Evolutionary conservation across 2,113 vertebrate genomes (phyloP).

Genomic region (Hippocampus guttulatus): DNA sequence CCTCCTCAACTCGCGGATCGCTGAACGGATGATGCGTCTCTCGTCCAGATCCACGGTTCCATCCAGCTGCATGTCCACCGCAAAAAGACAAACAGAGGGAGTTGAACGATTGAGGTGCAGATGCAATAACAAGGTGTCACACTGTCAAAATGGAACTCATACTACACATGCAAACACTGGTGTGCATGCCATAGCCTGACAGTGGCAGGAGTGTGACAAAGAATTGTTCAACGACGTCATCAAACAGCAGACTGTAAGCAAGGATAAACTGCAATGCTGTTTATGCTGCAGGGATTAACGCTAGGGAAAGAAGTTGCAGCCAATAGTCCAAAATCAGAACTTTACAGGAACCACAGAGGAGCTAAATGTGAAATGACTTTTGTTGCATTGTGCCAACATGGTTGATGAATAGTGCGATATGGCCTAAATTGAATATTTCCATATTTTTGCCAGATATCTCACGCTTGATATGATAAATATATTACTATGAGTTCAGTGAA

Average conservation of each 20-base stretch:
- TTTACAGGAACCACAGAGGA: neutral
- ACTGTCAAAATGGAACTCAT: neutral
- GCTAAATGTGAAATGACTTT: neutral
- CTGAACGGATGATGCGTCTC: constrained; percentile 85
- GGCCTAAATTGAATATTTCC: too few species aligned
- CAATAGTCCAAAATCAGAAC: too few species aligned
- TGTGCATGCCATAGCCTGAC: neutral
- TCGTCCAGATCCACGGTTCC: constrained; percentile 85
- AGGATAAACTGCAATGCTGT: too few species aligned
- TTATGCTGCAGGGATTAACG: too few species aligned
- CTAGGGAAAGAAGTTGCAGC: too few species aligned
- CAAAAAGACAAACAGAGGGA: constrained; percentile 14
- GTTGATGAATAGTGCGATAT: neutral
- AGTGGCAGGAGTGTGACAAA: too few species aligned
- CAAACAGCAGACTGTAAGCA: too few species aligned
- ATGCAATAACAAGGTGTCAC: neutral
- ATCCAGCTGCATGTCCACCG: constrained; percentile 74
- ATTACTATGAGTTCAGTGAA: too few species aligned
- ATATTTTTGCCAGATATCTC: too few species aligned
- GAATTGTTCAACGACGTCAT: too few species aligned
- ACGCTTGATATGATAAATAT: too few species aligned
- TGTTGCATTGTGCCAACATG: neutral
- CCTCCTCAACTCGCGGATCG: constrained; percentile 86
- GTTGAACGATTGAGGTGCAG: neutral
- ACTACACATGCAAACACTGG: too few species aligned